These are phyloP conservation scores for Schlechtendalia chinensis DNA, from an alignment of 1,140 invertebrate genomes.

Conservation along the genomic window DNA sequence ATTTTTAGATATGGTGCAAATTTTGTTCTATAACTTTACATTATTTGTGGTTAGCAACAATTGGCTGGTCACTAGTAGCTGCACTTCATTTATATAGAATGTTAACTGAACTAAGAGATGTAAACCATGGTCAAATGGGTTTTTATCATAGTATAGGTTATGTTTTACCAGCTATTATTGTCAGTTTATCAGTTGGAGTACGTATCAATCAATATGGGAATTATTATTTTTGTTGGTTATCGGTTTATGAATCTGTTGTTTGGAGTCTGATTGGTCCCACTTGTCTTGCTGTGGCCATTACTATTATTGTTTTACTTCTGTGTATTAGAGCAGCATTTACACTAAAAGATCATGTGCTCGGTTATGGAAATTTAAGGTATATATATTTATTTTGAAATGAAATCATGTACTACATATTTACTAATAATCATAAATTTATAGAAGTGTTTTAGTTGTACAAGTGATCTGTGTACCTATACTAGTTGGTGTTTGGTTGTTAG, in stretches of 20 bases:
- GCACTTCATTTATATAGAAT: constrained; percentile 90
- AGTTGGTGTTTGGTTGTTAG: constrained; percentile 76
- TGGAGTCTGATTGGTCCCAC: constrained; percentile 89
- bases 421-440: constrained; percentile 56
- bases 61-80: constrained; percentile 89
- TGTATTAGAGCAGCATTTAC: constrained; percentile 87
- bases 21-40: constrained; percentile 87
- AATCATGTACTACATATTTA: constrained; percentile 31
- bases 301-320: constrained; percentile 76
- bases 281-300: constrained; percentile 71
- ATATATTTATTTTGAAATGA: not conserved
- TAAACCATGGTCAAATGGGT: constrained; percentile 91
- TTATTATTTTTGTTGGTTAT: constrained; percentile 85
- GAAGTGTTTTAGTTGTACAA: constrained; percentile 80
- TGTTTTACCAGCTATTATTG: constrained; percentile 87
- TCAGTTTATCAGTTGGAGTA: constrained; percentile 86
- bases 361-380: constrained; percentile 83
- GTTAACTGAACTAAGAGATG: constrained; percentile 91
- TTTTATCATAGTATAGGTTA: constrained; percentile 95
- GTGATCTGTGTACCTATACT: constrained; percentile 75
- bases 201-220: constrained; percentile 94
- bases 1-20: constrained; percentile 76
- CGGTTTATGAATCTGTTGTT: constrained; percentile 84
- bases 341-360: constrained; percentile 83
- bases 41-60: constrained; percentile 85